Base-by-base conservation (phyloP, 2,113 vertebrate species). In the Bungarus multicinctus region DNA sequence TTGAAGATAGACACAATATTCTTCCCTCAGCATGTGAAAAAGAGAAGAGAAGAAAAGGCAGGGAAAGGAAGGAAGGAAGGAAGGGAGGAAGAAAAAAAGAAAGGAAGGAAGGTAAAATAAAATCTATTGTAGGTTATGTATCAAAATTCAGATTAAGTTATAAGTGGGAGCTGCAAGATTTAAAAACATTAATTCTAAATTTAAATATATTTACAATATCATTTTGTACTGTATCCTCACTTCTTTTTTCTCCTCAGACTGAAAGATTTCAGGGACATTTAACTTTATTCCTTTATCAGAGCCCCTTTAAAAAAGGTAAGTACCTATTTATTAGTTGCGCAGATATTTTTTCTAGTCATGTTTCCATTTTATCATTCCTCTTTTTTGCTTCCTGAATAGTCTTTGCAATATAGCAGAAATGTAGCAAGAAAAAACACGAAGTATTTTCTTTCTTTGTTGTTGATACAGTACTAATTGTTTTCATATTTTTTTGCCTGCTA, bases 401-500 rank as follows among this genome's bases (percentile, higher is more conserved):
- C 43, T 87, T 18, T 64, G 20, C 14, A 25, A 20, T 54, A 74
- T 27, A 87, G 50, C 81, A 81, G 81, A 69, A 57, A 30, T 25
- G 57, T 69, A n/a, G 87, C 39, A 16, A 25, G 45, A 69, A 85
- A 53, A 55, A 87, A 93, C n/a, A 47, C 10, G 95, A 58, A 27
- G 43, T 52, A 27, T 81, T 47, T 94, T 45, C 90, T 92, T 55
- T 74, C 92, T 92, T 58, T 89, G 25, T 14, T 11, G 0, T 0
- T 90, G 89, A 93, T 92, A 50, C 89, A 86, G 69, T 11, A 0
- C 23, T 3, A 27, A 20, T 58, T 54, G 47, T 18, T 94, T 88
- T 91, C 0, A 60, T 90, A 9, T n/a, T 7, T 95, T 90, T 95
- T 90, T 93, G 23, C 81, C 89, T 92, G 47, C 7, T 85, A 11